A percentile compares a stretch with the other conserved stretches of the same genome.
Evolutionary conservation across 2,888 invertebrate species (phyloP).

Genomic region (Synanthedon vespiformis): DNA sequence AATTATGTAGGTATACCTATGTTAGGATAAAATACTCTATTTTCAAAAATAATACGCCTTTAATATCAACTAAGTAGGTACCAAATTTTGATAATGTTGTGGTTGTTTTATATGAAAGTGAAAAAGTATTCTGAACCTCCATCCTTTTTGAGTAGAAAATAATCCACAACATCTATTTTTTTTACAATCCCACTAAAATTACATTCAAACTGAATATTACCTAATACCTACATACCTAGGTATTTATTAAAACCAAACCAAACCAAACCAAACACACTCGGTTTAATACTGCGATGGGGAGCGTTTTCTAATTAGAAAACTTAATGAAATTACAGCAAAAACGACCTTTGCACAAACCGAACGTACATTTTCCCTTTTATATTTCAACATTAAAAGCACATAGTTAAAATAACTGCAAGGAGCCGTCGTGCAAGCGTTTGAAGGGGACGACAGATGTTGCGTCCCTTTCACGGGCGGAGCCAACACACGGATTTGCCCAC

Average conservation of each 20-base stretch:
- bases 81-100: too few relatives aligned
- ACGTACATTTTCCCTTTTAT: constrained; percentile 15
- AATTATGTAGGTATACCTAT: too few relatives aligned
- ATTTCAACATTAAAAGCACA: constrained; percentile 10
- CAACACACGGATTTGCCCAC: constrained; percentile 35
- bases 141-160: too few relatives aligned
- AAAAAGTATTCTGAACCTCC: too few relatives aligned
- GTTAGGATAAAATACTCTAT: too few relatives aligned
- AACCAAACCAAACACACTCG: not conserved
- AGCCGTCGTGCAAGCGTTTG: not conserved
- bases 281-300: not conserved
- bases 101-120: too few relatives aligned
- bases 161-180: too few relatives aligned
- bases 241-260: not conserved
- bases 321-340: constrained; percentile 25
- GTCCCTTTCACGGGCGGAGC: constrained; percentile 48
- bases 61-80: too few relatives aligned
- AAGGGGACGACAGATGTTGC: constrained; percentile 7
- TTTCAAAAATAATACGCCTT: too few relatives aligned
- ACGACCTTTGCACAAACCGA: constrained; percentile 21
- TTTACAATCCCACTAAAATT: too few relatives aligned
- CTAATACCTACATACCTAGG: not conserved
- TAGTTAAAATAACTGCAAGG: constrained; percentile 9
- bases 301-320: constrained; percentile 11
- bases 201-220: too few relatives aligned